Evolutionary conservation across 1,140 invertebrate genomes (phyloP).

Genomic region (Chironomus striatipennis): DNA sequence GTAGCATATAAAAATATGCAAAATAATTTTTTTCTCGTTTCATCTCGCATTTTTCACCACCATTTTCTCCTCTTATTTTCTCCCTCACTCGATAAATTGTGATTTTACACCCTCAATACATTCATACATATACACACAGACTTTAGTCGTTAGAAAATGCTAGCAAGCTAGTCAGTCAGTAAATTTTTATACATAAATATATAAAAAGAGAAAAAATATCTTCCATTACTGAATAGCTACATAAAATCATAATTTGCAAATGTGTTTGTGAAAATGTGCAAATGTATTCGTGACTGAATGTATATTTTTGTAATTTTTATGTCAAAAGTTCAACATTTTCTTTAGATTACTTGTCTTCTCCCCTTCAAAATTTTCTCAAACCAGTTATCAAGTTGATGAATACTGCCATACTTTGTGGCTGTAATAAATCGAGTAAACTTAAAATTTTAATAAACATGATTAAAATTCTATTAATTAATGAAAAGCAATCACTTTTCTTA

Average conservation of each 20-base stretch:
- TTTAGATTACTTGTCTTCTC: background rate
- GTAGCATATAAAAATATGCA: background rate
- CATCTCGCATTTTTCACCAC: background rate
- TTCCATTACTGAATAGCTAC: background rate
- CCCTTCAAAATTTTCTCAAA: background rate
- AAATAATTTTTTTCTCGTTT: background rate
- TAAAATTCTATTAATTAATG: background rate
- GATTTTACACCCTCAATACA: conserved; percentile 19
- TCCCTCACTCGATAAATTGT: conserved; percentile 18
- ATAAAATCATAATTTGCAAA: background rate
- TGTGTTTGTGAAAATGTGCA: background rate
- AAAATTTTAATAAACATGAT: too few species aligned
- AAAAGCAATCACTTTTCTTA: background rate
- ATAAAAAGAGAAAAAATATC: background rate
- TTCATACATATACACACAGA: background rate
- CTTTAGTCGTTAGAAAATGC: background rate
- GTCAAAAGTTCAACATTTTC: background rate
- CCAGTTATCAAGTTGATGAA: background rate
- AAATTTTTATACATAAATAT: background rate
- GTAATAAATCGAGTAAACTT: too few species aligned
- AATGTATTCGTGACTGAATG: conserved; percentile 19
- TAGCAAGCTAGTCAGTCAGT: background rate
- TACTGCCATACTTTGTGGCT: background rate
- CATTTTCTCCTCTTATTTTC: background rate
- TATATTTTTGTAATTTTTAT: conserved; percentile 10